phyloP scores from a whole-genome alignment of 2,113 vertebrate species.

The Esox niger region DNA sequence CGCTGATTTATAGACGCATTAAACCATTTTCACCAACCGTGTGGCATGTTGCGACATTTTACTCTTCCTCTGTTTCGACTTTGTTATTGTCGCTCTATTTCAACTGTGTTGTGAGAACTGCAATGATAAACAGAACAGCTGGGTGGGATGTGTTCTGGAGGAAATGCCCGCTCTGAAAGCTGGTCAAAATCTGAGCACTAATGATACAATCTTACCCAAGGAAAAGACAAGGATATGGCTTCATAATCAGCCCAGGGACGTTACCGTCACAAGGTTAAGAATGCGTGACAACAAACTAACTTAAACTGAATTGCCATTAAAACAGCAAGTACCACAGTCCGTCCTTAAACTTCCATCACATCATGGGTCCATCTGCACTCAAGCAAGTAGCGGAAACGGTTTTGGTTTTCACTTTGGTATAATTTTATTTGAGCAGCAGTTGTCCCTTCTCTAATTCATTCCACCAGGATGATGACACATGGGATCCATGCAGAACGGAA shows the following conservation, averaged over 20 bases:
- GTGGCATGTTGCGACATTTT: no score
- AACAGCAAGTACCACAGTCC: slow-evolving; percentile 49
- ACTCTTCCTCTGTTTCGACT: no score
- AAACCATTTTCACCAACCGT: no score
- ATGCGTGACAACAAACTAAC: slow-evolving; percentile 65
- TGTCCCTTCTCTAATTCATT: not conserved
- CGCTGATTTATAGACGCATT: no score
- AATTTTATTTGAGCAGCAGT: no score
- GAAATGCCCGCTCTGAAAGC: slow-evolving; percentile 19
- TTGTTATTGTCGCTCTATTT: no score
- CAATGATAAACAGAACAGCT: no score
- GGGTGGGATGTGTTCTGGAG: no score
- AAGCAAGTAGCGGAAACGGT: not conserved
- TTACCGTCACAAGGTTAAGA: slow-evolving; percentile 37
- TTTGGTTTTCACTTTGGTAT: no score
- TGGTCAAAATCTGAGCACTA: slow-evolving; percentile 38
- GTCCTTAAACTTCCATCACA: slow-evolving; percentile 22
- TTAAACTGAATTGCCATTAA: slow-evolving; percentile 55
- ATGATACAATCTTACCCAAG: slow-evolving; percentile 30
- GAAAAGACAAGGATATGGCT: slow-evolving; percentile 34
- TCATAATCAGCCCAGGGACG: slow-evolving; percentile 42
- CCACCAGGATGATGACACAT: not conserved
- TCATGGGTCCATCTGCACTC: slow-evolving; percentile 31
- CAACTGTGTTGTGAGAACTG: no score
- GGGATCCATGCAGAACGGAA: not conserved